A percentile compares a stretch with the other conserved stretches of the same genome.
Conservation (phyloP, 2,113 vertebrate genomes). For the Lycaon pictus region DNA sequence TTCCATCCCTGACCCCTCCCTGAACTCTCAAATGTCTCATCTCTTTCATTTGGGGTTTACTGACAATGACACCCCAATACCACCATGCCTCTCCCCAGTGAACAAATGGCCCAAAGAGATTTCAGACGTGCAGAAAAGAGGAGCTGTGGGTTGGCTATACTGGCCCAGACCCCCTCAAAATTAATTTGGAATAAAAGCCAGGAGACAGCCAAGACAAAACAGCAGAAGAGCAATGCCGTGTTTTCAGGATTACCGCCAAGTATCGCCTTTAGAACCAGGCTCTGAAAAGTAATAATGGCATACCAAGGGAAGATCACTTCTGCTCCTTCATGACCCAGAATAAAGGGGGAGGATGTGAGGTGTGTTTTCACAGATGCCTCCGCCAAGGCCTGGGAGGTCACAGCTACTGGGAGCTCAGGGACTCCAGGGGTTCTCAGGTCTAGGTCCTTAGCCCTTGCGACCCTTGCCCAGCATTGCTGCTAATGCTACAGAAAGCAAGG, state of each 20-base stretch:
- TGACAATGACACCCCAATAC: neutral
- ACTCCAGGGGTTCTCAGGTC: accelerated
- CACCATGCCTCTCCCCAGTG: neutral
- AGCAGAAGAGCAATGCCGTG: neutral
- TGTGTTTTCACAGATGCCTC: neutral
- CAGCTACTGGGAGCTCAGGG: neutral
- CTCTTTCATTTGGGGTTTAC: neutral
- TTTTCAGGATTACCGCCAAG: neutral
- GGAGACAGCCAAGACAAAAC: neutral
- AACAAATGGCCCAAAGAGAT: neutral
- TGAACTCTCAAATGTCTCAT: neutral
- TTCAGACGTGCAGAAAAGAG: neutral
- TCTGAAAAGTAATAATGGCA: neutral
- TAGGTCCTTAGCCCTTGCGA: no score
- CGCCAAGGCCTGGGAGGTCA: neutral
- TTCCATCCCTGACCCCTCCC: neutral
- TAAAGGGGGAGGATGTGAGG: neutral
- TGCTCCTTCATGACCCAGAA: no score
- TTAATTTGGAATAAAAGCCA: neutral
- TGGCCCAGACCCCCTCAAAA: neutral
- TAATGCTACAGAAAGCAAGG: neutral
- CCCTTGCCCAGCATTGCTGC: neutral
- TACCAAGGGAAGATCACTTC: neutral
- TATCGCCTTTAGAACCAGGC: neutral
- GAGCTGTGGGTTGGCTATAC: neutral